phyloP scores from a whole-genome alignment of 2,113 vertebrate genomes.

The Nothocercus julius region DNA sequence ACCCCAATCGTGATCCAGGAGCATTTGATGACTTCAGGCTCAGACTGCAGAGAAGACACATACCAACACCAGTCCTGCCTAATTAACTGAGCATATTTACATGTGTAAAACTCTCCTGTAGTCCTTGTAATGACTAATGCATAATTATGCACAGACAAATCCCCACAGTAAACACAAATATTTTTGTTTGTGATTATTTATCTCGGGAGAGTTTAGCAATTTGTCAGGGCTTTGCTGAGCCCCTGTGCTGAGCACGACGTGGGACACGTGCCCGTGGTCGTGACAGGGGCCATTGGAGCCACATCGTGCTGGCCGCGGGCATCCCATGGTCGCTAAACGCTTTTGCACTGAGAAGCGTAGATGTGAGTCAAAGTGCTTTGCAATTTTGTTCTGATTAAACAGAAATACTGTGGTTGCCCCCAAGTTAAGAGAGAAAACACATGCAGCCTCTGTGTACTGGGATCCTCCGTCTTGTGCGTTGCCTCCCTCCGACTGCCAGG shows the following conservation, averaged over 20 bases:
- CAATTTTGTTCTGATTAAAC: neutral
- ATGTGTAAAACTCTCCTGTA: constrained; percentile 76
- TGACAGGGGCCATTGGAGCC: neutral
- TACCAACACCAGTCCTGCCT: constrained; percentile 69
- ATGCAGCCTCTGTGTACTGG: neutral
- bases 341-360: neutral
- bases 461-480: rapidly evolving
- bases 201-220: constrained; percentile 64
- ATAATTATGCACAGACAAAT: constrained; percentile 77
- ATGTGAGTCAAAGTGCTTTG: neutral
- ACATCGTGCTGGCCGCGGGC: neutral
- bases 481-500: neutral
- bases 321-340: neutral
- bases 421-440: too few species aligned
- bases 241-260: neutral
- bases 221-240: constrained; percentile 51
- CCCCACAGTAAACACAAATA: constrained; percentile 76
- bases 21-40: constrained; percentile 58
- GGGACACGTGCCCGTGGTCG: neutral
- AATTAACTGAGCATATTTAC: constrained; percentile 76
- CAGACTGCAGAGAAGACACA: constrained; percentile 58
- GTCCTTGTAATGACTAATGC: constrained; percentile 70
- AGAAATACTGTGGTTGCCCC: neutral
- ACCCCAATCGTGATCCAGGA: neutral
- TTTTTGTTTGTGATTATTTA: constrained; percentile 72